Percentiles rank a stretch among this genome's conserved stretches.
phyloP scores from a whole-genome alignment of 2,888 invertebrate species.

The Danaus chrysippus region DNA sequence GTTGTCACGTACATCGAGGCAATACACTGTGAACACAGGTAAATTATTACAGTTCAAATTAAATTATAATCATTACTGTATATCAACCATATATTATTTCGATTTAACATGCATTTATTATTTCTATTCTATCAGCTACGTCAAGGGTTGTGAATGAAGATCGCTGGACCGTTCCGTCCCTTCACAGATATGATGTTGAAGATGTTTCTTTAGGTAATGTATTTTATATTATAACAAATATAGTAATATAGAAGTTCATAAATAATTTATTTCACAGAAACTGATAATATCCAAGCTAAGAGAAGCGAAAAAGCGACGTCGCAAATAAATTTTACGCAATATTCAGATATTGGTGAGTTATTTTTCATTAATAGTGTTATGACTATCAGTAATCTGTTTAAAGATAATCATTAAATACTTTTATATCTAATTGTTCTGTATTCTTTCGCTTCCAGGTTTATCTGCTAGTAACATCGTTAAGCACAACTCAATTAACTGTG shows the following conservation, averaged over 20 bases:
- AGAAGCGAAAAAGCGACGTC: conserved; percentile 22
- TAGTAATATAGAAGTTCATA: background rate
- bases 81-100: no score
- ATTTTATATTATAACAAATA: background rate
- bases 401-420: background rate
- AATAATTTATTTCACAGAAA: background rate
- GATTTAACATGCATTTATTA: no score
- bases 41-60: no score
- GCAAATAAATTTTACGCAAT: conserved; percentile 9
- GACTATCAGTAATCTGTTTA: background rate
- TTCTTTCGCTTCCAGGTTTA: conserved; percentile 18
- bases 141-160: no score
- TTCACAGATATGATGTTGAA: conserved; percentile 18
- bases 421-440: background rate
- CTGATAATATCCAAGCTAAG: background rate
- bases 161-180: conserved; percentile 28
- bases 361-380: background rate
- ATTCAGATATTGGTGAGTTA: conserved; percentile 14
- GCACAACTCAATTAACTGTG: conserved; percentile 30
- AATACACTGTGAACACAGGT: no score
- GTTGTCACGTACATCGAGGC: no score
- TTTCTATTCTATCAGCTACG: no score
- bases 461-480: conserved; percentile 29
- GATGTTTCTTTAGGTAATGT: conserved; percentile 28
- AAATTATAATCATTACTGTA: no score